These are phyloP conservation scores for Stomatorhinus ivindoensis DNA, from an alignment of 2,113 vertebrate genomes.

Conservation along the genomic window DNA sequence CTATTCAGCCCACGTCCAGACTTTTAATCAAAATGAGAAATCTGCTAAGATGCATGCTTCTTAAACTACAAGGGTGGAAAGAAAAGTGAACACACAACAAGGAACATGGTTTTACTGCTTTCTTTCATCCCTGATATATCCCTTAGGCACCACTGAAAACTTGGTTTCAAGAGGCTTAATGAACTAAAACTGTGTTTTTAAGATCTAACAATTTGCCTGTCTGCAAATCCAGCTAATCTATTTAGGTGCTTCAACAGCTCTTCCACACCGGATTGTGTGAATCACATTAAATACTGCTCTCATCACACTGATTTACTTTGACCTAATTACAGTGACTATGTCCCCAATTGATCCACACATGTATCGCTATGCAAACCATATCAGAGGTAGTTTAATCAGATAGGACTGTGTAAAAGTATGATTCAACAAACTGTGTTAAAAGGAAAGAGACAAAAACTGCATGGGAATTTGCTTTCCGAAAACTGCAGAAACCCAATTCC, in stretches of 20 bases:
- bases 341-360: not conserved
- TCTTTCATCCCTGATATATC: not conserved
- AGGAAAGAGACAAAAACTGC: not conserved
- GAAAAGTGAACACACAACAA: not conserved
- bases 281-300: not conserved
- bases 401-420: not conserved
- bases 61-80: not conserved
- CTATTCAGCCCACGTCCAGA: not conserved
- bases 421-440: not conserved
- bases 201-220: not conserved
- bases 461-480: not conserved
- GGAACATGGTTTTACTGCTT: not conserved
- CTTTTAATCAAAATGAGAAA: constrained; percentile 2
- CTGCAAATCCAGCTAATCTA: constrained; percentile 2
- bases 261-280: not conserved
- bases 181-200: constrained; percentile 8
- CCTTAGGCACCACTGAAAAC: not conserved
- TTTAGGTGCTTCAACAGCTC: not conserved
- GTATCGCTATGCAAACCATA: too few species aligned
- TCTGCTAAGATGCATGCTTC: not conserved
- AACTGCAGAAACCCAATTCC: not conserved
- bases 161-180: constrained; percentile 5
- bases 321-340: not conserved
- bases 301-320: not conserved
- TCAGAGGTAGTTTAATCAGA: not conserved